A percentile compares a stretch with the other conserved stretches of the same genome.
phyloP scores from a whole-genome alignment of 2,797 vertebrate genomes.

The Syngnathus acus region DNA sequence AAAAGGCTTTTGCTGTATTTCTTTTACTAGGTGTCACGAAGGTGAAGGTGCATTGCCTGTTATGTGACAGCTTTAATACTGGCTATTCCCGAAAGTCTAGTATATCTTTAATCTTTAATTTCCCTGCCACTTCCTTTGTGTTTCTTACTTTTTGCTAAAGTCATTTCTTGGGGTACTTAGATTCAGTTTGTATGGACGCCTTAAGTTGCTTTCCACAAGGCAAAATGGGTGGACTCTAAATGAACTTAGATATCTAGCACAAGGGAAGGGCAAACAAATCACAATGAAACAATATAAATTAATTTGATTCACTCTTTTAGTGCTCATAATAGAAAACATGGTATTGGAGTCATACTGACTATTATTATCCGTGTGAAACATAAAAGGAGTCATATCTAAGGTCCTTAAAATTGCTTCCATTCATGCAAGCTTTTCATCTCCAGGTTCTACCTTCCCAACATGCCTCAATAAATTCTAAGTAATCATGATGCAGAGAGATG shows the following conservation, averaged over 20 bases:
- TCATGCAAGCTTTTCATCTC: conserved; percentile 17
- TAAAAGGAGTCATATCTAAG: conserved; percentile 13
- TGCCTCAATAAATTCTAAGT: conserved; percentile 47
- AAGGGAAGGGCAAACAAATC: not conserved
- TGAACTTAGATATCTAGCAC: too few species aligned
- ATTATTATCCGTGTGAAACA: conserved; percentile 21
- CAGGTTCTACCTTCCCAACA: conserved; percentile 27
- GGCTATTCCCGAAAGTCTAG: not conserved
- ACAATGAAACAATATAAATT: not conserved
- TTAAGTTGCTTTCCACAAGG: not conserved
- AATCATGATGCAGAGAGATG: conserved; percentile 43
- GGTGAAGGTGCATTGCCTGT: conserved; percentile 28
- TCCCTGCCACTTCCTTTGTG: not conserved
- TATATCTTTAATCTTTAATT: conserved; percentile 1
- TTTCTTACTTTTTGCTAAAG: not conserved
- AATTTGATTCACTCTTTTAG: not conserved
- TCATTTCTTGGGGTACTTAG: not conserved
- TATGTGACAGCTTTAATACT: conserved; percentile 5
- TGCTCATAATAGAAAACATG: conserved; percentile 7
- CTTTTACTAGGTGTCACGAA: conserved; percentile 40
- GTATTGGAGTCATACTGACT: conserved; percentile 13
- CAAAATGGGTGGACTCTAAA: not conserved
- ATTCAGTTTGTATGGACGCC: not conserved
- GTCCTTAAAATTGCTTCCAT: conserved; percentile 30
- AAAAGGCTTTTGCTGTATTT: conserved; percentile 68